Conservation (phyloP, 2,888 invertebrate species). For the Latrodectus elegans region DNA sequence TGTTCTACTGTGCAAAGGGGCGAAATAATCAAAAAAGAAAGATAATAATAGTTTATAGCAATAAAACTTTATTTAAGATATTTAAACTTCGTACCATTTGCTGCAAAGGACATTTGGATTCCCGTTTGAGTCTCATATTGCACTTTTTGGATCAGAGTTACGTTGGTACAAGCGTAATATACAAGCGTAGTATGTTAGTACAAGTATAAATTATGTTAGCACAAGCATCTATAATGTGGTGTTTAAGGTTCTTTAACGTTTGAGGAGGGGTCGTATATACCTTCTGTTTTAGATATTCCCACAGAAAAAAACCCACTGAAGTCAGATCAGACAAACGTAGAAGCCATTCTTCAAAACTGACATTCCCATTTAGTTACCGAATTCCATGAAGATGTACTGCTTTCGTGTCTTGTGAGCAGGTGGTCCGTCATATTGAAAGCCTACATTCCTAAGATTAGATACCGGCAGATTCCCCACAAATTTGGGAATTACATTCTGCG, state of each 20-base stretch:
- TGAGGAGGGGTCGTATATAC: not conserved
- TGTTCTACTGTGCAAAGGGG: not conserved
- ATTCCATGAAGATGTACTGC: not conserved
- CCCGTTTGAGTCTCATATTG: not conserved
- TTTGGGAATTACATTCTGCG: not conserved
- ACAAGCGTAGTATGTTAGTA: too few relatives aligned
- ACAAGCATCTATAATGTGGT: not conserved
- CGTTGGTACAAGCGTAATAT: too few relatives aligned
- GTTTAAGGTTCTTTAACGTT: not conserved
- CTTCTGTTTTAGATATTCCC: not conserved
- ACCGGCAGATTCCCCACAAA: not conserved
- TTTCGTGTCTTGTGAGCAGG: not conserved
- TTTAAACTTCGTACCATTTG: not conserved
- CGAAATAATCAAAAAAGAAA: not conserved
- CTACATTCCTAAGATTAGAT: not conserved
- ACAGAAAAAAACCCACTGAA: not conserved
- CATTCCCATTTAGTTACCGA: not conserved
- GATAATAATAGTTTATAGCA: too few relatives aligned
- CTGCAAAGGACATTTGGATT: not conserved
- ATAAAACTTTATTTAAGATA: not conserved
- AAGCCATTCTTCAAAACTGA: not conserved
- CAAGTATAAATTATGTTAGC: too few relatives aligned
- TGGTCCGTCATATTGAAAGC: not conserved
- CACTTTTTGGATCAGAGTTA: too few relatives aligned
- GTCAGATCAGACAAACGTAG: conserved; percentile 1